Evolutionary conservation across 2,888 invertebrate genomes (phyloP).

Genomic region (Trachelus stipa): DNA sequence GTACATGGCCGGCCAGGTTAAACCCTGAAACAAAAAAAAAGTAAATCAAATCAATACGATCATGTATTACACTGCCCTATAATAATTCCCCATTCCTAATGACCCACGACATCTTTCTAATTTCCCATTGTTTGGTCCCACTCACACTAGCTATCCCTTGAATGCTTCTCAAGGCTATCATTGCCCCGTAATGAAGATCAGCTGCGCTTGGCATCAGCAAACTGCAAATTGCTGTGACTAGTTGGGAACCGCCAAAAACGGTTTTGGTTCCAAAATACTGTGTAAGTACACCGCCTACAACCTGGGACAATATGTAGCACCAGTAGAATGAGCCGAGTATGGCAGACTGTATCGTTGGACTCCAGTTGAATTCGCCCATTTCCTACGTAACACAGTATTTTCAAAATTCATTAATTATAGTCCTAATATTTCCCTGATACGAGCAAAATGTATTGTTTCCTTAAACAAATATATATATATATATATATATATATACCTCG

Average conservation of each 20-base stretch:
- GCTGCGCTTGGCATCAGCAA: conserved; percentile 75
- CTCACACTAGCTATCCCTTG: conserved; percentile 78
- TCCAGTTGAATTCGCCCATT: conserved; percentile 75
- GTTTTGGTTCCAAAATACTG: conserved; percentile 78
- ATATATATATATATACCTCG: conserved; percentile 36
- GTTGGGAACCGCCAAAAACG: conserved; percentile 78
- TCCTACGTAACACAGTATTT: conserved; percentile 50
- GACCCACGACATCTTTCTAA: too few relatives aligned
- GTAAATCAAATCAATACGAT: not conserved
- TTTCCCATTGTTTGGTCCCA: conserved; percentile 17
- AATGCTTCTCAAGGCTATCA: conserved; percentile 74
- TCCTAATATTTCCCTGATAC: not conserved
- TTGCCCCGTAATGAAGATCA: conserved; percentile 72
- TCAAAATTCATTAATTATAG: not conserved
- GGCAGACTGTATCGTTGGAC: conserved; percentile 73
- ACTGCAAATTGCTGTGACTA: conserved; percentile 77
- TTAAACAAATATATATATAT: conserved; percentile 24
- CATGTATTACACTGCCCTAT: conserved; percentile 1
- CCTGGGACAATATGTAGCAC: conserved; percentile 79
- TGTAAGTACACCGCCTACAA: conserved; percentile 76
- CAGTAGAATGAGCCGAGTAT: conserved; percentile 79
- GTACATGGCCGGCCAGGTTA: conserved; percentile 83
- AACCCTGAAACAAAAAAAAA: conserved; percentile 66
- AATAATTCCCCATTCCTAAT: not conserved
- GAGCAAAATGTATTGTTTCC: not conserved